Base-by-base conservation (phyloP, 2,113 vertebrate genomes). In the Cygnus atratus region DNA sequence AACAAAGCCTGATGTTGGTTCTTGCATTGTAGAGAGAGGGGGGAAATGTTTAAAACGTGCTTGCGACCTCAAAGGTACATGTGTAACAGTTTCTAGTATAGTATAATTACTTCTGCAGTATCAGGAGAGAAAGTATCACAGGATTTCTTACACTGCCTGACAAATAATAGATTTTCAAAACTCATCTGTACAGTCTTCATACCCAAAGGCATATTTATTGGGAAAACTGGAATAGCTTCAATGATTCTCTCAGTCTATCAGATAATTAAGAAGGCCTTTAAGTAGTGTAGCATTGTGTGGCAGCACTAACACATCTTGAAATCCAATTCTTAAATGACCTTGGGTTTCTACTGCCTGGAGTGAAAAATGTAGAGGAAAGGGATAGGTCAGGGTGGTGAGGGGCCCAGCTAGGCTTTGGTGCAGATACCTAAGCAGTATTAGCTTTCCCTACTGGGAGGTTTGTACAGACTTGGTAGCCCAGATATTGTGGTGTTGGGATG, bases 71-170 rank as follows among this genome's bases (percentile, higher is more conserved):
- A 66, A 66, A 89, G 22, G 54, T 50, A 87, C 48, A 92, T 76
- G 84, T 91, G 81, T 87, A 85, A 91, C 20, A 37, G 48, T 78
- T 86, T 43, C 35, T 87, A 50, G 8, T 72, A 37, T 16, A 67
- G n/a, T 52, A 29, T 78, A 92, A 92, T 92, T 93, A 41, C 35
- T 84, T 94, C 70, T 94, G 57, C 65, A 88, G 14, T 78, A 54
- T n/a, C 44, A 14, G 33, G 31, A 90, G 21, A 83, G 46, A 66
- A 79, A 73, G 46, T 93, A 78, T 76, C 70, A 62, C 19, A 41
- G 70, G 33, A 84, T 76, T 44, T 85, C 54, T 82, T 87, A 58
- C 24, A 44, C 14, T 50, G 33, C 24, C 43, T 93, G 78, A 62
- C 22, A 93, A 94, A 66, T 65, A 67, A 84, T 11, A 73, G n/a